Evolutionary conservation across 2,113 vertebrate species (phyloP).

Genomic region (Ageneiosus marmoratus): DNA sequence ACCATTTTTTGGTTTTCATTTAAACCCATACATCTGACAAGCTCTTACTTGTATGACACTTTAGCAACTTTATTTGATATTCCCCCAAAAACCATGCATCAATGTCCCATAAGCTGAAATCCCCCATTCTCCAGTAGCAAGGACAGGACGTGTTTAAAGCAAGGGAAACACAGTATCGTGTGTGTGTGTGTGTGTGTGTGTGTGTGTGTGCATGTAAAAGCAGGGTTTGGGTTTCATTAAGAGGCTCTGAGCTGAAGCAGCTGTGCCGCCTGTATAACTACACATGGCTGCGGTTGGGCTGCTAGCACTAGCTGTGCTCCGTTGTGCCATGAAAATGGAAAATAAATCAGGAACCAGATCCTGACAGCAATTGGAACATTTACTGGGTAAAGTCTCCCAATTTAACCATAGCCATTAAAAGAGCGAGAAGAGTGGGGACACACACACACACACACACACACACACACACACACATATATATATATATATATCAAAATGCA

Average conservation of each 20-base stretch:
- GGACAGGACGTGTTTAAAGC: not conserved
- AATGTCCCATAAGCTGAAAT: constrained; percentile 25
- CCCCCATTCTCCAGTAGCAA: constrained; percentile 12
- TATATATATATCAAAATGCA: not conserved
- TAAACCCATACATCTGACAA: not conserved
- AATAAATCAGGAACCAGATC: constrained; percentile 38
- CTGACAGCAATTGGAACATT: constrained; percentile 14
- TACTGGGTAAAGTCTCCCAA: constrained; percentile 14
- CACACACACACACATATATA: not conserved
- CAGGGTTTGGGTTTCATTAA: constrained; percentile 45
- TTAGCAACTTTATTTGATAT: constrained; percentile 7
- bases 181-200: constrained; percentile 18
- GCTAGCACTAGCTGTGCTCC: constrained; percentile 18
- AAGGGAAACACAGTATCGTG: not conserved
- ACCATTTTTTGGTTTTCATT: not conserved
- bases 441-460: not conserved
- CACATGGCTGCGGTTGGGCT: constrained; percentile 31
- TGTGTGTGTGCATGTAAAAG: constrained; percentile 20
- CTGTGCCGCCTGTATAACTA: constrained; percentile 24
- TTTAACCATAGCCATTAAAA: constrained; percentile 15
- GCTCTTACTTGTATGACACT: not conserved
- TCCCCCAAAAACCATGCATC: not conserved
- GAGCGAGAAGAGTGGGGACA: not conserved
- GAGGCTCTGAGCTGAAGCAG: constrained; percentile 11
- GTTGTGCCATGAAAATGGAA: constrained; percentile 17